These are phyloP conservation scores for Sisyra nigra DNA, from an alignment of 2,888 invertebrate genomes.

Conservation along the genomic window DNA sequence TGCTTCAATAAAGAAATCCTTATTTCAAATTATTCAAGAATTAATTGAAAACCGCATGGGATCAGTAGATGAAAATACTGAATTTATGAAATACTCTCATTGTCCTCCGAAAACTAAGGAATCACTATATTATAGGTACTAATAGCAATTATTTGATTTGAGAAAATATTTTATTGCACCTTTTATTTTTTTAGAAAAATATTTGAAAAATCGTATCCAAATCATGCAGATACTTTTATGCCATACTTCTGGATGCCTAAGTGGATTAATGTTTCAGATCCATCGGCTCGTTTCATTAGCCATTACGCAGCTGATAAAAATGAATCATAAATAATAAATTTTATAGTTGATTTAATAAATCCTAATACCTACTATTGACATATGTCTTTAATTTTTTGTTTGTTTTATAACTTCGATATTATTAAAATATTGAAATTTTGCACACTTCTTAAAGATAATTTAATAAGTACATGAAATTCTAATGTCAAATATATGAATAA, in stretches of 20 bases:
- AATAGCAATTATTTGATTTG: slow-evolving; percentile 7
- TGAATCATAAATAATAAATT: too few relatives aligned
- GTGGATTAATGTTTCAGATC: slow-evolving; percentile 55
- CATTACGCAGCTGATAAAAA: slow-evolving; percentile 42
- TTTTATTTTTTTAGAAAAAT: slow-evolving; percentile 28
- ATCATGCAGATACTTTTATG: slow-evolving; percentile 38
- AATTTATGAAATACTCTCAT: slow-evolving; percentile 39
- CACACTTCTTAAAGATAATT: too few relatives aligned
- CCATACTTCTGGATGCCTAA: slow-evolving; percentile 70
- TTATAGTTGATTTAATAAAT: too few relatives aligned
- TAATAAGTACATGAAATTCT: too few relatives aligned
- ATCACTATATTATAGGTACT: slow-evolving; percentile 52
- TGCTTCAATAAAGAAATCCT: slow-evolving; percentile 52
- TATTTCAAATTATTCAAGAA: slow-evolving; percentile 52
- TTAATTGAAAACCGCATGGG: slow-evolving; percentile 47
- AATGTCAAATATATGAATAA: too few relatives aligned
- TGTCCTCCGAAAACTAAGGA: slow-evolving; percentile 62
- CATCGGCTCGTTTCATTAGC: slow-evolving; percentile 57
- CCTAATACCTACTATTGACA: too few relatives aligned
- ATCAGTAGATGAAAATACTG: slow-evolving; percentile 35
- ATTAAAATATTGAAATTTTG: too few relatives aligned
- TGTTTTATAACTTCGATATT: too few relatives aligned
- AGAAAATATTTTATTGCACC: slow-evolving; percentile 4
- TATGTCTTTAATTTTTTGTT: too few relatives aligned
- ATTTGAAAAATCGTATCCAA: slow-evolving; percentile 48